These are phyloP conservation scores for Pseudochirops corinnae DNA, from an alignment of 2,797 vertebrate genomes.

Conservation along the genomic window DNA sequence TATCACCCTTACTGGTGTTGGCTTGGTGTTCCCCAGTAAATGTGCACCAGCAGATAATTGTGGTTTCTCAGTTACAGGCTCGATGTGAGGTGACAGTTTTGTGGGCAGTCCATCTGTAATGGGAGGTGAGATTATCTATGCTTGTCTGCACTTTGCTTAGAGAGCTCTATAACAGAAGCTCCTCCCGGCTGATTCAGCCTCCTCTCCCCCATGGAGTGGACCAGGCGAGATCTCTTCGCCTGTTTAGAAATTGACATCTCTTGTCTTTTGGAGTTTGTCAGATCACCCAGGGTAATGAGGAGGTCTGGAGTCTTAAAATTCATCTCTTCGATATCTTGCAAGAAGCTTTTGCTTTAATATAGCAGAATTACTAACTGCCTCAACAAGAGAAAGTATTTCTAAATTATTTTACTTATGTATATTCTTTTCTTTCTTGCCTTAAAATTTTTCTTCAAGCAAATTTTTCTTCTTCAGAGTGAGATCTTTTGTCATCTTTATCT, in stretches of 20 bases:
- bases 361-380: neutral
- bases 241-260: neutral
- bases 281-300: neutral
- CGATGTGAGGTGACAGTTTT: conserved; percentile 52
- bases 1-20: conserved; percentile 6
- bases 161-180: neutral
- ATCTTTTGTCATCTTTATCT: neutral
- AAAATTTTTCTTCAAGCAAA: neutral
- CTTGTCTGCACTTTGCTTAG: conserved; percentile 1
- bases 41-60: conserved; percentile 59
- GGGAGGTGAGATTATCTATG: conserved; percentile 42
- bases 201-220: neutral
- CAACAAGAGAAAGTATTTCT: neutral
- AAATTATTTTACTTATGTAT: neutral
- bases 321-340: neutral
- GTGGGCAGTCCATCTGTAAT: conserved; percentile 49
- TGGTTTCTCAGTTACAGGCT: conserved; percentile 59
- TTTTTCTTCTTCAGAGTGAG: conserved; percentile 2
- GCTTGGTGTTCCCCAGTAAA: conserved; percentile 61
- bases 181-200: conserved; percentile 33
- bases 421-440: conserved; percentile 9
- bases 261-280: neutral
- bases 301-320: neutral
- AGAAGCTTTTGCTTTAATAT: conserved; percentile 25
- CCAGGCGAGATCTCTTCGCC: neutral